Conservation (phyloP, 1,140 invertebrate genomes). For the Amyelois transitella region DNA sequence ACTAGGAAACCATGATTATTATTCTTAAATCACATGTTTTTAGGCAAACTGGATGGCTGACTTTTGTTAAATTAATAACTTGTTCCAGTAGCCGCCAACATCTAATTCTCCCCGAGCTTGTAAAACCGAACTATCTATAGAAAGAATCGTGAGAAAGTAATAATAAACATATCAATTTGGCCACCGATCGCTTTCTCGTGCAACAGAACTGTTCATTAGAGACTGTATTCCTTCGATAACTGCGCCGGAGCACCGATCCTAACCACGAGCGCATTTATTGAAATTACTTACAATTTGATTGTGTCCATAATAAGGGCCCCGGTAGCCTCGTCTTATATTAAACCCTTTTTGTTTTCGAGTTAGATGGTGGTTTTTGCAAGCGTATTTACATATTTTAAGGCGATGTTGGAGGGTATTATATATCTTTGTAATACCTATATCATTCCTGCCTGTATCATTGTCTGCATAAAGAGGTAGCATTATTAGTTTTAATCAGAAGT, state of each 20-base stretch:
- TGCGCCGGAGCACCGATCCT: conserved; percentile 32
- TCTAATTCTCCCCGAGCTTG: not conserved
- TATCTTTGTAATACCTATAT: too few relatives aligned
- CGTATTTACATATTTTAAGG: not conserved
- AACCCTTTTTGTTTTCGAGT: conserved; percentile 33
- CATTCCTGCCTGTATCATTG: too few relatives aligned
- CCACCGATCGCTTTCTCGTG: conserved; percentile 67
- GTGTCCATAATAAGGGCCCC: conserved; percentile 60
- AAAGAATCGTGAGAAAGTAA: conserved; percentile 67
- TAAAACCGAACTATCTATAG: conserved; percentile 23
- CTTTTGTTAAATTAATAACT: too few relatives aligned
- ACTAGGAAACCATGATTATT: too few relatives aligned
- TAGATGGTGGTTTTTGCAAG: conserved; percentile 31
- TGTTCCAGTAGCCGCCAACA: too few relatives aligned
- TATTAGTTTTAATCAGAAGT: too few relatives aligned
- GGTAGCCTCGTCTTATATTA: conserved; percentile 35
- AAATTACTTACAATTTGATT: conserved; percentile 71
- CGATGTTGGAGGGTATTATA: too few relatives aligned
- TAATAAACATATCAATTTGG: conserved; percentile 70
- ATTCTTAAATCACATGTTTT: too few relatives aligned
- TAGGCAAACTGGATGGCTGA: too few relatives aligned
- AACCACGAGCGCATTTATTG: conserved; percentile 58
- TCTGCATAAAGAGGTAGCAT: too few relatives aligned
- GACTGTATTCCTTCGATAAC: conserved; percentile 45
- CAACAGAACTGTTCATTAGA: conserved; percentile 67